Percentiles rank a stretch among this genome's conserved stretches.
Evolutionary conservation across 1,140 invertebrate species (phyloP).

Genomic region (Lamellibrachia luymesi): DNA sequence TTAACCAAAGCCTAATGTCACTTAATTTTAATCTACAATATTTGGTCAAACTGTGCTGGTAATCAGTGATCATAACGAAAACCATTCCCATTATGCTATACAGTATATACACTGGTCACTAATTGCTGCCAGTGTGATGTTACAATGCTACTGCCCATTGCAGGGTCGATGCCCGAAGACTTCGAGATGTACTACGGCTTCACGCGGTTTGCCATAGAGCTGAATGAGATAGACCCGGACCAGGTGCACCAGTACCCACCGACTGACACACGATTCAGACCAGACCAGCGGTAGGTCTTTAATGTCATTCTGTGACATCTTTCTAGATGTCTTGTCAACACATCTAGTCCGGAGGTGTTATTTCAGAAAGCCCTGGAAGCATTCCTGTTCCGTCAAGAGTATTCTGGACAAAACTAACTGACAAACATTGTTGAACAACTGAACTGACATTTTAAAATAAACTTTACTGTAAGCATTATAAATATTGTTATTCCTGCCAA

Average conservation of each 20-base stretch:
- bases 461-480: no score
- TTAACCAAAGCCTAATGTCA: no score
- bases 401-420: not conserved
- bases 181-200: conserved; percentile 82
- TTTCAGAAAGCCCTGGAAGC: not conserved
- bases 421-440: no score
- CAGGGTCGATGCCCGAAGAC: conserved; percentile 76
- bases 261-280: conserved; percentile 72
- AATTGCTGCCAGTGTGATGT: not conserved
- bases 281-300: conserved; percentile 60
- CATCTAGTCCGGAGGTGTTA: not conserved
- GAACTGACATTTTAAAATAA: no score
- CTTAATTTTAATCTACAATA: no score
- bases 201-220: conserved; percentile 79
- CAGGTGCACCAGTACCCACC: conserved; percentile 66
- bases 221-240: conserved; percentile 75
- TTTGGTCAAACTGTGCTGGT: no score
- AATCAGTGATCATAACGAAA: no score
- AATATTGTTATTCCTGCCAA: no score
- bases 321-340: not conserved
- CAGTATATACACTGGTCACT: no score
- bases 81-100: no score
- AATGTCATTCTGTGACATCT: conserved; percentile 2
- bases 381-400: not conserved
- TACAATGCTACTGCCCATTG: conserved; percentile 4